phyloP scores from a whole-genome alignment of 92 coral and sea anemone genomes.

The Porites cylindrica region DNA sequence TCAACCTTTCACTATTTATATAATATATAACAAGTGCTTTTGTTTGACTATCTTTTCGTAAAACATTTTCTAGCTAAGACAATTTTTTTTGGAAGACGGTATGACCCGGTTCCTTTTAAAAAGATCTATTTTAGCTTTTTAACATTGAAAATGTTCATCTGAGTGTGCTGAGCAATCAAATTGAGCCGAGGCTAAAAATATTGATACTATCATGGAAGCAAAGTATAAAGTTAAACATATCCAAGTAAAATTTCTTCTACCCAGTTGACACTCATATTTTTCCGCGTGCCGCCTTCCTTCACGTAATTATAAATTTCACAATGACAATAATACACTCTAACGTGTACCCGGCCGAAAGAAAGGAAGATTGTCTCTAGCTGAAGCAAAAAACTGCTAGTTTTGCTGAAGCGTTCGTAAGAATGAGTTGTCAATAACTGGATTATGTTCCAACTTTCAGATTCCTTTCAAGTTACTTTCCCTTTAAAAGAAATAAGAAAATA shows the following conservation, averaged over 20 bases:
- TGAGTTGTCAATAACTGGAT: background rate
- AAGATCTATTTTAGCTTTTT: too few relatives aligned
- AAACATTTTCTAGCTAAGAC: too few relatives aligned
- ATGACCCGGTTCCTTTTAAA: too few relatives aligned
- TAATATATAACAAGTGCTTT: too few relatives aligned
- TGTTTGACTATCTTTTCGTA: too few relatives aligned
- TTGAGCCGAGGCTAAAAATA: too few relatives aligned
- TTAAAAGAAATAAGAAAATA: too few relatives aligned
- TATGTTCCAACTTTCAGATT: background rate
- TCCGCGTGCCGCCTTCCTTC: background rate
- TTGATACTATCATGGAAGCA: too few relatives aligned
- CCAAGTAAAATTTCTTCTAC: background rate
- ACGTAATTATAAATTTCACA: background rate
- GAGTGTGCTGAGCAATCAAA: too few relatives aligned
- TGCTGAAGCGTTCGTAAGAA: constrained; percentile 3
- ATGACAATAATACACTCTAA: background rate
- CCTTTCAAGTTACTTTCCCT: background rate
- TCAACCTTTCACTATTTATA: background rate
- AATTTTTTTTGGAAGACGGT: too few relatives aligned
- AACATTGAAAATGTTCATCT: too few relatives aligned
- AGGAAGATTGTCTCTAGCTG: constrained; percentile 24
- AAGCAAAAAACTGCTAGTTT: background rate
- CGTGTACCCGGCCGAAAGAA: background rate
- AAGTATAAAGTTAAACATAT: too few relatives aligned
- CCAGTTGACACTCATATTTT: background rate